These are phyloP conservation scores for Lepidonotus clava DNA, from an alignment of 2,888 invertebrate species.

Conservation along the genomic window DNA sequence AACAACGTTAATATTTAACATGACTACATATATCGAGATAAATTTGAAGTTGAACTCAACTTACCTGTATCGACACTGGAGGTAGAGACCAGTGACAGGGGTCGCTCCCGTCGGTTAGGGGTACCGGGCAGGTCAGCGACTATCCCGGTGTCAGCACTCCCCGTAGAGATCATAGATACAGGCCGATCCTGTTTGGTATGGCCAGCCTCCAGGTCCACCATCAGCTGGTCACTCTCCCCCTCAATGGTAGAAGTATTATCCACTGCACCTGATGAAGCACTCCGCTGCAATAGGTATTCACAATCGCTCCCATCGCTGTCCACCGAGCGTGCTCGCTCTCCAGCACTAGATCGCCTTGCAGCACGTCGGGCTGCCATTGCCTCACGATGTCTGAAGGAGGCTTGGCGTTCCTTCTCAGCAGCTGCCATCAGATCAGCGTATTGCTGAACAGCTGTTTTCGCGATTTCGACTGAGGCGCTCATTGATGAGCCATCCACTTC, in stretches of 20 bases:
- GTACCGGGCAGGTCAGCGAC: constrained; percentile 49
- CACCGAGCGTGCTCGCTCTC: not conserved
- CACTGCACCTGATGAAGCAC: not conserved
- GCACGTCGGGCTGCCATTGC: not conserved
- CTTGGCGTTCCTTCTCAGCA: constrained; percentile 58
- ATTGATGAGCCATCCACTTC: constrained; percentile 47
- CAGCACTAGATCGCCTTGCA: not conserved
- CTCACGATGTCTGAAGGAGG: constrained; percentile 8
- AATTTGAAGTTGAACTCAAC: too few species aligned
- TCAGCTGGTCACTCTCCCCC: constrained; percentile 61
- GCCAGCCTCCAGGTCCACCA: constrained; percentile 70
- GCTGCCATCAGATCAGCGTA: constrained; percentile 64
- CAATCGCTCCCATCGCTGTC: constrained; percentile 32
- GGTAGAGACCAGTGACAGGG: constrained; percentile 77
- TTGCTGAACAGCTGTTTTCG: constrained; percentile 64
- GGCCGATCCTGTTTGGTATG: constrained; percentile 72
- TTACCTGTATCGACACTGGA: constrained; percentile 91
- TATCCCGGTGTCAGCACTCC: constrained; percentile 91
- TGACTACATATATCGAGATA: too few species aligned
- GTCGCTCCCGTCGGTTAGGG: constrained; percentile 68
- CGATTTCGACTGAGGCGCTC: constrained; percentile 61
- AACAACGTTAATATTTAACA: too few species aligned
- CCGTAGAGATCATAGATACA: constrained; percentile 80
- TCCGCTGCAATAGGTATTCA: not conserved
- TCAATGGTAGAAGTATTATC: not conserved